Evolutionary conservation across 2,113 vertebrate genomes (phyloP), one percentile per base, ranked within the genome.

Genomic region (Varanus salvator): DNA sequence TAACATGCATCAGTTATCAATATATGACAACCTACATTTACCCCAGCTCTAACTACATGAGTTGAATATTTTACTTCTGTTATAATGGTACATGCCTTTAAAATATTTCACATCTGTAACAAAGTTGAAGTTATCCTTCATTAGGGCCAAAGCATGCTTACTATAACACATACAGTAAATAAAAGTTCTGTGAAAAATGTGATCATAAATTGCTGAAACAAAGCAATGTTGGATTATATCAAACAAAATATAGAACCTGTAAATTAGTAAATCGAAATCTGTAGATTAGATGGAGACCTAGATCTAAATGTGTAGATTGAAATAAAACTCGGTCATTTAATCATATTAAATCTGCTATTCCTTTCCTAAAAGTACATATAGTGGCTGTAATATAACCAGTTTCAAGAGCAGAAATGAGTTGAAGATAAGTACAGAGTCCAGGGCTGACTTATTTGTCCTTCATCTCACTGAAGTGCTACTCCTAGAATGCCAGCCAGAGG

Each of bases 1-100:
- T 94, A 96, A 92, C 92, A 93, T 80, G 81, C 91, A 94, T 95
- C 92, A 94, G 80, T 93, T 95, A 95, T 92, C 93, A 94, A 94
- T 91, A 95, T 76, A 86, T 92, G 95, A 96, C 93, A 96, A 90
- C 52, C 89, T 66, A 92, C 75, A 29, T 94, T 94, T 88, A 89
- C 92, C 89, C 85, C 68, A 25, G 23, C 82, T 93, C 91, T 90
- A 92, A 89, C 76, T 64, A 2, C 54, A 86, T 71, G 89, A 94
- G 84, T 85, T 85, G 85, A 75, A 84, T 4, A 0, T 85, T 92
- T 87, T 83, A 88, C 50, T 90, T 93, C 27, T 90, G 85, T 74
- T 84, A 92, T 95, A 93, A 89, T 90, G 75, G 81, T 93, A 88
- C 78, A 87, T 91, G 68, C 34, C 90, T 92, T 92, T 87, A 84